phyloP scores from a whole-genome alignment of 2,113 vertebrate genomes.

The Lepisosteus osseus region DNA sequence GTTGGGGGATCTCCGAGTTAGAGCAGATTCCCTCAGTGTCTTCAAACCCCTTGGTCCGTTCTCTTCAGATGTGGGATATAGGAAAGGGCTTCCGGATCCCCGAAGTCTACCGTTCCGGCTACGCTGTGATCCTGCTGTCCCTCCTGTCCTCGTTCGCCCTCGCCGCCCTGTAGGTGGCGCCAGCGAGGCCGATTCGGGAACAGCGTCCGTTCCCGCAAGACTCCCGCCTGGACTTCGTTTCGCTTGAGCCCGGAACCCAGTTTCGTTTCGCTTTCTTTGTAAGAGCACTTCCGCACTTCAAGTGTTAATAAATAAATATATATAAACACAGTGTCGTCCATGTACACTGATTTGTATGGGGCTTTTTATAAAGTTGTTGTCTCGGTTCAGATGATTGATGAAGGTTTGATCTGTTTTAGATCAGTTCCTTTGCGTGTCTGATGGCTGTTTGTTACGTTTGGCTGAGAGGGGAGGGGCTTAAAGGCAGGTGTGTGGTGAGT shows the following conservation, averaged over 20 bases:
- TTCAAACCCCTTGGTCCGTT: constrained; percentile 1
- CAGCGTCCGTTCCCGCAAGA: no score
- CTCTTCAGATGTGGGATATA: constrained; percentile 75
- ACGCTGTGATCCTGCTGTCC: constrained; percentile 70
- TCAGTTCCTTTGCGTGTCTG: no score
- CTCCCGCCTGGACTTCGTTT: background rate
- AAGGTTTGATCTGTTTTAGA: no score
- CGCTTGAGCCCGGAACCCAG: constrained; percentile 27
- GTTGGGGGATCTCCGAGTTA: background rate
- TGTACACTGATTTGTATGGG: background rate
- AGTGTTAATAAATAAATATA: constrained; percentile 29
- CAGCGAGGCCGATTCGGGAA: background rate
- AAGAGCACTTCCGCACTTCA: constrained; percentile 26
- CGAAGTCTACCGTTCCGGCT: constrained; percentile 76
- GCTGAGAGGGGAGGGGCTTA: no score
- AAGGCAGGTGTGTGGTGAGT: no score
- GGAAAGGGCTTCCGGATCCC: constrained; percentile 82
- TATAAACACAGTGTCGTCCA: background rate
- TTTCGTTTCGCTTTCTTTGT: constrained; percentile 35
- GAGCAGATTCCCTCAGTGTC: background rate
- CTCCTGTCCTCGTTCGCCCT: constrained; percentile 67
- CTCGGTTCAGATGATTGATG: no score
- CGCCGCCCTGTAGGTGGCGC: constrained; percentile 56
- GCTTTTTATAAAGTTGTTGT: no score
- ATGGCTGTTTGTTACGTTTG: no score